Conservation (phyloP, 2,113 vertebrate genomes). For the Pluvianellus socialis region DNA sequence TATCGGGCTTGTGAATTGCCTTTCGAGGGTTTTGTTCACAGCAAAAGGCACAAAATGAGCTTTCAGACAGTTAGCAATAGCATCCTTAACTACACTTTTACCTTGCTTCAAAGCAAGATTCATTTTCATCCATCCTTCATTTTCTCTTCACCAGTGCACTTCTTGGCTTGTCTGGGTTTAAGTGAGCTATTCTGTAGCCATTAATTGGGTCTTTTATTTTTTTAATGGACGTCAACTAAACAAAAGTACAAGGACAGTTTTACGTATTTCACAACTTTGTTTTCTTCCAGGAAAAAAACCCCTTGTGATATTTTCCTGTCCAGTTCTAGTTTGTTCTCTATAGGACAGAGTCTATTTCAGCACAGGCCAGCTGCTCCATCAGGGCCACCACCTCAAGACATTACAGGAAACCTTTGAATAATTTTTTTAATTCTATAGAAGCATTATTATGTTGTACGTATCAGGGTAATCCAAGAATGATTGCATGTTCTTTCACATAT, state of each 20-base stretch:
- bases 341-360: not conserved
- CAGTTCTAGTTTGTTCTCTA: not conserved
- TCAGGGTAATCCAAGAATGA: not conserved
- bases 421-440: not conserved
- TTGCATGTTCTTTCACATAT: not conserved
- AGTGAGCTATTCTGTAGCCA: not conserved
- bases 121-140: not conserved
- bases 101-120: not conserved
- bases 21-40: not conserved
- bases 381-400: not conserved
- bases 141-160: not conserved
- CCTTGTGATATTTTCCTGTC: not conserved
- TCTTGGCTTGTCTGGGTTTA: not conserved
- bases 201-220: not conserved
- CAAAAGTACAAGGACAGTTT: not conserved
- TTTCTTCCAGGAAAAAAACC: not conserved
- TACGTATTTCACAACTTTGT: not conserved
- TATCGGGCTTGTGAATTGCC: not conserved
- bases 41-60: conserved; percentile 15
- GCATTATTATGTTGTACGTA: not conserved
- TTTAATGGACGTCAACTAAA: not conserved
- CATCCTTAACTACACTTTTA: not conserved
- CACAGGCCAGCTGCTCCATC: not conserved
- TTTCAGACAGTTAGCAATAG: not conserved
- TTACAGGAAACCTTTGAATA: not conserved